phyloP scores from a whole-genome alignment of 2,113 vertebrate genomes.

The Corydoras maculifer region DNA sequence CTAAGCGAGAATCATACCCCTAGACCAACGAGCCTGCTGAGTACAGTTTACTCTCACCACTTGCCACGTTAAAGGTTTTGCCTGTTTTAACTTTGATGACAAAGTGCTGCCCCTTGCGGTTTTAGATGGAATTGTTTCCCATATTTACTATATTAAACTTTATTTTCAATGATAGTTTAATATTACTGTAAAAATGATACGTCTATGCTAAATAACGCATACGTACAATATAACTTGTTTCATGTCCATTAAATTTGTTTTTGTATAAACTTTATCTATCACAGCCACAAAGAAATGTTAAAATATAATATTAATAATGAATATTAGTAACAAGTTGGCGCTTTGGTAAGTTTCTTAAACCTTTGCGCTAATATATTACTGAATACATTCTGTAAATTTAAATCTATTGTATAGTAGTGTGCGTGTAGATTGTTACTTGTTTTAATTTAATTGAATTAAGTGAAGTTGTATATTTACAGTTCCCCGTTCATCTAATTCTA shows the following conservation, averaged over 20 bases:
- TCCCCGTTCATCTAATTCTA: neutral
- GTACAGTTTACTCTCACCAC: neutral
- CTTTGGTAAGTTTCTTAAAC: too few relatives aligned
- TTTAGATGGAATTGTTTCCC: neutral
- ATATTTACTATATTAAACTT: neutral
- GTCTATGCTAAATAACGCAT: neutral
- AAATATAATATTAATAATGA: too few relatives aligned
- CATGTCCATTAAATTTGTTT: neutral
- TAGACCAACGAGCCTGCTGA: conserved; percentile 72
- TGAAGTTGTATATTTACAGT: too few relatives aligned
- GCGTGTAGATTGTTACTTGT: too few relatives aligned
- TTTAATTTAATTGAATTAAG: too few relatives aligned
- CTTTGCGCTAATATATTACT: too few relatives aligned
- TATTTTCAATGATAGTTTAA: neutral
- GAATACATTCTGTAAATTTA: too few relatives aligned
- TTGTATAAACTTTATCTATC: neutral
- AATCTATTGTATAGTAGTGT: too few relatives aligned
- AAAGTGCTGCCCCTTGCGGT: neutral
- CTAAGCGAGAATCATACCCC: conserved; percentile 82
- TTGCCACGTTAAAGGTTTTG: neutral
- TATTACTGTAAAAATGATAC: too few relatives aligned
- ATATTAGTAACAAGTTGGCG: too few relatives aligned
- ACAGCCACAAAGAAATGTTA: too few relatives aligned
- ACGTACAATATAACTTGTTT: neutral
- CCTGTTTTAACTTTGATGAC: too few relatives aligned